Base-by-base conservation (phyloP, 2,113 vertebrate genomes). In the Arvicanthis niloticus region DNA sequence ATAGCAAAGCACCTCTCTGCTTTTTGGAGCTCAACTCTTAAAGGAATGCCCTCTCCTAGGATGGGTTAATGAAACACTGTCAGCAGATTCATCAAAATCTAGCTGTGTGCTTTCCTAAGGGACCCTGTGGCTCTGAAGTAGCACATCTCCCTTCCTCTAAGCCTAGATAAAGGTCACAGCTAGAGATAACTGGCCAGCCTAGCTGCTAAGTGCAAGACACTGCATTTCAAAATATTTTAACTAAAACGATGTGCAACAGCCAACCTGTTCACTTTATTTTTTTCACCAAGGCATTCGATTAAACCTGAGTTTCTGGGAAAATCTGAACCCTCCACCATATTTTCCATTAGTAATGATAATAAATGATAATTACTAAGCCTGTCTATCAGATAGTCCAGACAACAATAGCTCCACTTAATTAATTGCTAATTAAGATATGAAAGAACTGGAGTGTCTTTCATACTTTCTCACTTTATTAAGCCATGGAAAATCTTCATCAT, bases 351-450 rank as follows among this genome's bases (percentile, higher is more conserved):
- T 92, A 94, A 88, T 94, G 96, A 94, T 96, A 92, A 96, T 95
- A 91, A 95, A 97, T 97, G 94, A 70, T 97, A 96, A 98, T 97
- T 95, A 97, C 77, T 48, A 80, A 96, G 80, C 60, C 91, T 95
- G 86, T 88, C 96, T 97, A 77, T 96, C 96, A 97, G 77, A 76
- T 88, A 93, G 68, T 81, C 31, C 60, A 95, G 96, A 91, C 84
- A 95, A 75, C 40, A 13, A 8, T 70, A 95, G 82, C 95, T 96
- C 70, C 4, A 48, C 91, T 95, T 97, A 98, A 97, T 98, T 98
- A 97, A 97, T 91, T 97, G 95, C 91, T 97, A 97, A 98, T 98
- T 97, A 97, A 98, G 93, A 96, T 82, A 90, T 90, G 85, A 95
- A 95, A 90, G 80, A 96, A 88, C 70, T 5, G 21, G 62, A 68